These are phyloP conservation scores for Dolichotis patagonum DNA, from an alignment of 2,113 vertebrate genomes.

Conservation along the genomic window DNA sequence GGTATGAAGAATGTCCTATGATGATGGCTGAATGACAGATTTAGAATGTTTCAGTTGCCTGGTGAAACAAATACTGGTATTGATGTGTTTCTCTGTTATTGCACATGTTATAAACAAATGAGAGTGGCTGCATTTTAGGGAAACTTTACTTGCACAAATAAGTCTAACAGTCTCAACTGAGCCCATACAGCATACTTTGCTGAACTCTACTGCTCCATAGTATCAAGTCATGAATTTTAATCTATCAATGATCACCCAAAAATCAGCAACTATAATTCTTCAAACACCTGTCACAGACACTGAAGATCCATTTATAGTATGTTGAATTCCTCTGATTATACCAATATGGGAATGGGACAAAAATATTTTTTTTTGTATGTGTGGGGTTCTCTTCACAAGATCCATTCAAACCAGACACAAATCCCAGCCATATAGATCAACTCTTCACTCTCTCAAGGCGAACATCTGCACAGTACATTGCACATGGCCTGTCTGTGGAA, in stretches of 20 bases:
- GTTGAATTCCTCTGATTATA: neutral
- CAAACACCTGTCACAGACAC: neutral
- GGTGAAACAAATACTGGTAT: neutral
- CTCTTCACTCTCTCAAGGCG: neutral
- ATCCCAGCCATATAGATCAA: neutral
- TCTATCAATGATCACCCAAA: neutral
- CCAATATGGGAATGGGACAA: neutral
- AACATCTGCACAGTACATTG: neutral
- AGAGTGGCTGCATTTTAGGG: neutral
- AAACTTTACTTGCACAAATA: slow-evolving; percentile 35
- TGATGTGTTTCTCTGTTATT: neutral
- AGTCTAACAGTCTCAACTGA: neutral
- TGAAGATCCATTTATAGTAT: neutral
- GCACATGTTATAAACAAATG: neutral
- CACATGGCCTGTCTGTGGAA: neutral
- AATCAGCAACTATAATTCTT: neutral
- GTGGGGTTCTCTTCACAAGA: neutral
- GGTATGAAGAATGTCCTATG: neutral
- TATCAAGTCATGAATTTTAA: neutral
- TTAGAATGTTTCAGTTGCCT: neutral
- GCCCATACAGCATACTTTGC: neutral
- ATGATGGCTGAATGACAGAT: neutral
- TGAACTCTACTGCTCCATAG: neutral
- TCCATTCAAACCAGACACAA: neutral
- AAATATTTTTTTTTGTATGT: neutral